Percentiles rank a stretch among this genome's conserved stretches.
Evolutionary conservation across 2,888 invertebrate genomes (phyloP).

Genomic region (Cosmopolites sordidus): DNA sequence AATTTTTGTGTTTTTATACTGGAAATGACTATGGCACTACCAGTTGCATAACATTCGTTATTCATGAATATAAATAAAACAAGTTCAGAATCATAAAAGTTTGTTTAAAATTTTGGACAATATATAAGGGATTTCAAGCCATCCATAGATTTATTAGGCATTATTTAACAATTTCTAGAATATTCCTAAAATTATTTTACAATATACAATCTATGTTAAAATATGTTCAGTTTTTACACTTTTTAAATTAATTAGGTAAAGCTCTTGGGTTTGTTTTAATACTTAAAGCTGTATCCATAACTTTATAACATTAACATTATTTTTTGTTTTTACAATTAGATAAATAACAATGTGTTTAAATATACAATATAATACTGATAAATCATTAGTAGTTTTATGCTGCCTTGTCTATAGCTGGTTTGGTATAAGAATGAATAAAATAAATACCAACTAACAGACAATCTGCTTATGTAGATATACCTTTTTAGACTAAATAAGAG

Average conservation of each 20-base stretch:
- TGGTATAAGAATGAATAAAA: no score
- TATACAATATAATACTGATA: conserved; percentile 11
- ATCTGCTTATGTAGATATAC: no score
- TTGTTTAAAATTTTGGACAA: no score
- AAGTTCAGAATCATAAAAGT: no score
- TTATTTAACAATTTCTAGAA: conserved; percentile 13
- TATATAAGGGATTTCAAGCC: conserved; percentile 16
- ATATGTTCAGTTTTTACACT: conserved; percentile 18
- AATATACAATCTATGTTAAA: conserved; percentile 18
- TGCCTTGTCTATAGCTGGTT: no score
- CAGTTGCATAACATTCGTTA: no score
- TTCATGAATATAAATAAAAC: no score
- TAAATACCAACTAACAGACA: no score
- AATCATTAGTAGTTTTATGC: conserved; percentile 1
- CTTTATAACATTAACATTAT: conserved; percentile 9
- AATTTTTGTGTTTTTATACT: no score
- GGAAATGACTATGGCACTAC: no score
- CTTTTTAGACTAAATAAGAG: no score
- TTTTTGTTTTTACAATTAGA: conserved; percentile 8
- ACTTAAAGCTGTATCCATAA: conserved; percentile 18
- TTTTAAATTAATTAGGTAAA: conserved; percentile 20
- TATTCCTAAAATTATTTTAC: conserved; percentile 16
- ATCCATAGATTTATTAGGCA: conserved; percentile 11
- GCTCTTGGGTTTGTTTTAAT: conserved; percentile 14
- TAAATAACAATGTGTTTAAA: conserved; percentile 7